A percentile compares a stretch with the other conserved stretches of the same genome.
Conservation (phyloP, 2,888 invertebrate genomes). For the Blastobasis lacticolella region DNA sequence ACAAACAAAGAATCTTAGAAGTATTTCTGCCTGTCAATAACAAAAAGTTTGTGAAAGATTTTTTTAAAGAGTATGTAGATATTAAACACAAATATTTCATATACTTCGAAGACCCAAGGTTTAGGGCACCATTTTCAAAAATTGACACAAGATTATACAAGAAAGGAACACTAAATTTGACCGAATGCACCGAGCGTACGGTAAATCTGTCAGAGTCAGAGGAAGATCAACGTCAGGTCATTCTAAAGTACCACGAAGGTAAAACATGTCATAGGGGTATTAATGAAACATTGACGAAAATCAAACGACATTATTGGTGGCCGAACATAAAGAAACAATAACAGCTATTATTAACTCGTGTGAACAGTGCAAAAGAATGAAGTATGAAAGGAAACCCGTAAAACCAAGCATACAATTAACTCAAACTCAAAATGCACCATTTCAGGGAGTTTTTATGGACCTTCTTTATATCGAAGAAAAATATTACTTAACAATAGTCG, state of each 20-base stretch:
- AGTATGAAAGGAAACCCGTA: neutral
- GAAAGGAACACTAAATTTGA: too few species aligned
- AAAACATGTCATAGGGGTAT: too few species aligned
- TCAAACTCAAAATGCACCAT: neutral
- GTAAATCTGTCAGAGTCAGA: too few species aligned
- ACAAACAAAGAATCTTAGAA: neutral
- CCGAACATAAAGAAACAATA: neutral
- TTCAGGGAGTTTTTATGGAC: too few species aligned
- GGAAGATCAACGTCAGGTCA: too few species aligned
- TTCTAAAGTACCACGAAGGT: too few species aligned
- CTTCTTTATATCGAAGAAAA: slow-evolving; percentile 14
- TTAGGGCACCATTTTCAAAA: neutral
- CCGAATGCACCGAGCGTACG: too few species aligned
- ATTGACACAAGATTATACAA: too few species aligned
- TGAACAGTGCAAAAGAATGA: neutral
- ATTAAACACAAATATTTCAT: neutral
- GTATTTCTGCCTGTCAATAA: neutral
- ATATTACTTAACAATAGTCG: slow-evolving; percentile 14
- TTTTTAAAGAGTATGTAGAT: neutral
- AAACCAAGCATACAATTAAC: neutral
- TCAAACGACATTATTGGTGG: too few species aligned
- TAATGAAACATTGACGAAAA: too few species aligned
- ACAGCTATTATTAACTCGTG: neutral
- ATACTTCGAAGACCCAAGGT: neutral
- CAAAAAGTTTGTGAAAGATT: neutral